Evolutionary conservation across 1,140 invertebrate species (phyloP).

Genomic region (Drosophila subobscura): DNA sequence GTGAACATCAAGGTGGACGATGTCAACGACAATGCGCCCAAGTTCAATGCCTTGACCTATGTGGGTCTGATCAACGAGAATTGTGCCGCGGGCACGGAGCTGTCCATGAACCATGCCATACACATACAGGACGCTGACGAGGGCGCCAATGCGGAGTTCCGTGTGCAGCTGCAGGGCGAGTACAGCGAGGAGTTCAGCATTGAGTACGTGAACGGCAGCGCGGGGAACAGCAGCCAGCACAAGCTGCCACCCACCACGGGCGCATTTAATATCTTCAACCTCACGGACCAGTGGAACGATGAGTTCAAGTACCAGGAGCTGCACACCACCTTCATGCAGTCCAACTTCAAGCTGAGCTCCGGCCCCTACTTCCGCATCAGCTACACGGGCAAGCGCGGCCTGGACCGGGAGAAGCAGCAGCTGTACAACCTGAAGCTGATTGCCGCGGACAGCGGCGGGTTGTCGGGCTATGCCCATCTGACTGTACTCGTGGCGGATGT

Average conservation of each 20-base stretch:
- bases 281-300: constrained; percentile 81
- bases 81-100: constrained; percentile 88
- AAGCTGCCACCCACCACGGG: constrained; percentile 35
- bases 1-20: constrained; percentile 92
- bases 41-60: constrained; percentile 89
- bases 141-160: constrained; percentile 90
- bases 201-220: constrained; percentile 83
- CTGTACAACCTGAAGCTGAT: constrained; percentile 89
- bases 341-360: constrained; percentile 63
- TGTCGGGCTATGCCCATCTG: constrained; percentile 89
- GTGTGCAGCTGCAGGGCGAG: constrained; percentile 89
- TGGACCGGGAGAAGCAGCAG: constrained; percentile 90
- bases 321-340: constrained; percentile 72
- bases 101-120: constrained; percentile 88
- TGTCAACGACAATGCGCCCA: constrained; percentile 95
- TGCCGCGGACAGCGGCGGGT: constrained; percentile 90
- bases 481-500: constrained; percentile 90
- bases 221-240: constrained; percentile 52
- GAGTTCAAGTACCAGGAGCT: constrained; percentile 81
- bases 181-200: constrained; percentile 91
- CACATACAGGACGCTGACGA: constrained; percentile 90
- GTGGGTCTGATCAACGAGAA: constrained; percentile 93
- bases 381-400: constrained; percentile 84
- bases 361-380: constrained; percentile 72
- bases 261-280: constrained; percentile 75